Evolutionary conservation across 2,888 invertebrate species (phyloP).

Genomic region (Yponomeuta cagnagella): DNA sequence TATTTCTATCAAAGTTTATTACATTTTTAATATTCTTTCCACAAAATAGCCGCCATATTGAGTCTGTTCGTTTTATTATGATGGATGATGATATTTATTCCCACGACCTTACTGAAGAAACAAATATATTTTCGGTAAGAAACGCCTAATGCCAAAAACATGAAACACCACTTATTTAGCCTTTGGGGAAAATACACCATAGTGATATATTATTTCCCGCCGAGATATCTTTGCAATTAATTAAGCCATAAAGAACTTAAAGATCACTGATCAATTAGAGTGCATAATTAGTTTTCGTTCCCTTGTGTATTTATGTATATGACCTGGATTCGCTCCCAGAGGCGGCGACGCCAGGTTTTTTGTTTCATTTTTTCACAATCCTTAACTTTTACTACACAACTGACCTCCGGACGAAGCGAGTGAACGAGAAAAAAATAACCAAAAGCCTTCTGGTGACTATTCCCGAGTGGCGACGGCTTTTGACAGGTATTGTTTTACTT

Average conservation of each 20-base stretch:
- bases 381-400: slow-evolving; percentile 57
- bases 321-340: slow-evolving; percentile 58
- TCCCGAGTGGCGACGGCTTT: slow-evolving; percentile 31
- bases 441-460: slow-evolving; percentile 35
- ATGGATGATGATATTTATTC: not conserved
- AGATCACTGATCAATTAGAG: not conserved
- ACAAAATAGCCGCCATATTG: not conserved
- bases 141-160: not conserved
- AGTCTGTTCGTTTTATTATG: not conserved
- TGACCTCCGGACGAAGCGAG: slow-evolving; percentile 49
- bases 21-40: not conserved
- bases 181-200: not conserved
- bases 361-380: slow-evolving; percentile 53
- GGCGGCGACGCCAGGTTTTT: slow-evolving; percentile 26
- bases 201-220: not conserved
- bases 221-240: not conserved
- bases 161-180: not conserved
- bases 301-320: slow-evolving; percentile 38
- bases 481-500: not conserved
- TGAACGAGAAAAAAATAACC: slow-evolving; percentile 44
- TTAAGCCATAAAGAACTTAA: not conserved
- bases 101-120: not conserved
- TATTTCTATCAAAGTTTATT: not conserved
- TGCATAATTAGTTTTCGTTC: slow-evolving; percentile 28
- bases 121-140: too few species aligned